A percentile compares a stretch with the other conserved stretches of the same genome.
These are phyloP conservation scores for Ornithorhynchus anatinus DNA, from an alignment of 2,113 vertebrate species.

Conservation along the genomic window DNA sequence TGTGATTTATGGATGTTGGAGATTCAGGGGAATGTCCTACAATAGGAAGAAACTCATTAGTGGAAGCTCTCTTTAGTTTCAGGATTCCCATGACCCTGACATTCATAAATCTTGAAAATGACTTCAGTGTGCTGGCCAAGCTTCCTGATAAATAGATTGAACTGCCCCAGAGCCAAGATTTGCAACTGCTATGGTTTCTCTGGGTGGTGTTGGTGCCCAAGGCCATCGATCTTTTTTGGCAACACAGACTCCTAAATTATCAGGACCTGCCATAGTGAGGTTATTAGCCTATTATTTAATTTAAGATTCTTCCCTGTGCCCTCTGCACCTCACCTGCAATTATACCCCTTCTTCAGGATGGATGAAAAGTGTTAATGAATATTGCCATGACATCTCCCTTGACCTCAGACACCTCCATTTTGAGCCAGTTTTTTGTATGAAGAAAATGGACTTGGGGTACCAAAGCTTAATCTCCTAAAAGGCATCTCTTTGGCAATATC, in stretches of 20 bases:
- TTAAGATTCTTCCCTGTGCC: accelerated
- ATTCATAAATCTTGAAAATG: not conserved
- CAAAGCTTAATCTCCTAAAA: not conserved
- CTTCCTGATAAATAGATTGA: not conserved
- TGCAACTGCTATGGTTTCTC: not conserved
- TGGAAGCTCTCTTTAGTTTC: not conserved
- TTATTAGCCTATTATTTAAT: not conserved
- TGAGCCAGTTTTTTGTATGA: too few species aligned
- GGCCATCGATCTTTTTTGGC: not conserved
- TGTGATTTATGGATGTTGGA: not conserved
- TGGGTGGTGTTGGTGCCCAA: not conserved
- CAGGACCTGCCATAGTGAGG: not conserved
- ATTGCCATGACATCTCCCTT: not conserved
- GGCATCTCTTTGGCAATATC: not conserved
- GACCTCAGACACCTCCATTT: not conserved
- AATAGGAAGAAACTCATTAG: not conserved
- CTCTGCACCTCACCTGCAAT: not conserved
- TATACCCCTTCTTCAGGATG: not conserved
- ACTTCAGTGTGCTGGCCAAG: not conserved
- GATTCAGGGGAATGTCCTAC: not conserved
- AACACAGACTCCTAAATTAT: not conserved
- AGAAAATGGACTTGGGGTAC: not conserved
- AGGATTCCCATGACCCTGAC: not conserved
- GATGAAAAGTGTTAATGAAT: accelerated
- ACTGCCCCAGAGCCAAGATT: not conserved